Conservation (phyloP, 2,113 vertebrate species). For the Emydura subglobosa region DNA sequence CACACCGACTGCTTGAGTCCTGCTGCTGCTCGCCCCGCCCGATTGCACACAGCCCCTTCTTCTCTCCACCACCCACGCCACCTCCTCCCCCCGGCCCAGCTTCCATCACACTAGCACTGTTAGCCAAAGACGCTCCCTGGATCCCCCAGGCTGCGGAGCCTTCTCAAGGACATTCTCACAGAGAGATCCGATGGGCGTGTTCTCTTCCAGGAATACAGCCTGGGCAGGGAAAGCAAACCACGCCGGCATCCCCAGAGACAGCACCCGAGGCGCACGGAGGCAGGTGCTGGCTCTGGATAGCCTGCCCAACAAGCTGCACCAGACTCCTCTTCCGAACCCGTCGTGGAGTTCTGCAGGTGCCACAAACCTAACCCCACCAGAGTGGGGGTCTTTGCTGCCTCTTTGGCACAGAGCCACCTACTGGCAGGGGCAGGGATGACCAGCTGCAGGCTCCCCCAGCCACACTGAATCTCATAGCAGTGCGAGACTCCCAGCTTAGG, state of each 20-base stretch:
- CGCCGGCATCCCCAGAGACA: not conserved
- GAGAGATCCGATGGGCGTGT: not conserved
- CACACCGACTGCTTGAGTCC: not conserved
- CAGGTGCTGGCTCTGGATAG: not conserved
- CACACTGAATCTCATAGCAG: not conserved
- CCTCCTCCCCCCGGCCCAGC: not conserved
- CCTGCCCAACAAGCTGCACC: not conserved
- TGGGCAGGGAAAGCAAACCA: accelerated
- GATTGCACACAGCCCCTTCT: not conserved
- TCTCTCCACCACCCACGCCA: not conserved
- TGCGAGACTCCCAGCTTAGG: not conserved
- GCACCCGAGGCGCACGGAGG: too few relatives aligned
- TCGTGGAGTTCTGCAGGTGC: not conserved
- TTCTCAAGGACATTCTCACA: not conserved
- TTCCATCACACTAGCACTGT: too few relatives aligned
- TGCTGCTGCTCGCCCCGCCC: not conserved
- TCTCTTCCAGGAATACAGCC: not conserved
- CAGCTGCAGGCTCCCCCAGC: not conserved
- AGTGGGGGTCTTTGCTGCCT: not conserved
- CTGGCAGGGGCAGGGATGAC: not conserved
- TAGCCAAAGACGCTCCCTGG: not conserved
- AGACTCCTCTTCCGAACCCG: not conserved
- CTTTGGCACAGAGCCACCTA: not conserved
- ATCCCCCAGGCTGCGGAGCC: not conserved
- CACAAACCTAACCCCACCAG: not conserved